Base-by-base conservation (phyloP, 1,140 invertebrate species). In the Helicoverpa armigera region DNA sequence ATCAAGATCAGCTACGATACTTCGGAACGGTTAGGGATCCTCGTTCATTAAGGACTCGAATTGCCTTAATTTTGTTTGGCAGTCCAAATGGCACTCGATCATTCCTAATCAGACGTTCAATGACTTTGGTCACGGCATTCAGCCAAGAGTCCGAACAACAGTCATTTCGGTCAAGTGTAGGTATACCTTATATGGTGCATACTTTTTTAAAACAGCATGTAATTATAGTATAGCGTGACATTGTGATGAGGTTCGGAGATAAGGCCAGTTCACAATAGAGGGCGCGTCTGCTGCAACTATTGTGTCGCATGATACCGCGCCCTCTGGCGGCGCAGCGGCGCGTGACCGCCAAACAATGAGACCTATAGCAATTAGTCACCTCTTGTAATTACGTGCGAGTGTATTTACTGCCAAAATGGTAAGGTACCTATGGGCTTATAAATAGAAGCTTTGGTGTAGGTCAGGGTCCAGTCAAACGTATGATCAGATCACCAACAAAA, bases 191-290 rank as follows among this genome's bases (percentile, higher is more conserved):
- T 67, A 54, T 35, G 23, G 61, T n/a, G 67, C 29, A 13, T 63
- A 77, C 48, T 16, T 63, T 63, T 65, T 65, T 54, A 53, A 23
- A 54, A 58, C 58, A 35, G 23, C 12, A 53, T 56, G 65, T 82
- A 79, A 78, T 74, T 73, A 50, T 51, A 50, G 54, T 70, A 74
- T 81, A 65, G 80, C 80, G 80, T 81, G 80, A 75, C 65, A 65
- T 70, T 78, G 67, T 69, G 35, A 80, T 50, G 58, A 74, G 50
- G 16, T 73, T 54, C 43, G 12, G 69, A 58, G 65, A 56, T 79
- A 79, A 85, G 81, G 85, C 84, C 85, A 83, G 31, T 83, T 61
- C 63, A 91, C 87, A 91, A 91, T 91, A 75, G 82, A 86, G 81
- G 88, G 89, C 85, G 86, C 82, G 84, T 70, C 73, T 56, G 82